Base-by-base conservation (phyloP, 2,888 invertebrate species). In the Petrolisthes manimaculis region DNA sequence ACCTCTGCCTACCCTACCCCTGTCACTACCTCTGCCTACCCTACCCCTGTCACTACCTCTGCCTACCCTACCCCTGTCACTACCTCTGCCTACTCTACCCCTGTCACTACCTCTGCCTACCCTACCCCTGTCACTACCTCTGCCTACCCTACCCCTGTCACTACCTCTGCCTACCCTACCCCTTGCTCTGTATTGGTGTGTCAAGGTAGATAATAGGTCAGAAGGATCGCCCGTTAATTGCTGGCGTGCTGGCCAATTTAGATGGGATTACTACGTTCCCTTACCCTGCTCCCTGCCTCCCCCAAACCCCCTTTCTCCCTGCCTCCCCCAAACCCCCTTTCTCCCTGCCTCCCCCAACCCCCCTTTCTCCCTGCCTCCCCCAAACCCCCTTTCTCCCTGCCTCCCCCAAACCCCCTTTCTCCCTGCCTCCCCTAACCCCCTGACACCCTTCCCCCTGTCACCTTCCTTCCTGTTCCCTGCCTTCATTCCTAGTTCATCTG, bases 161-260 rank as follows among this genome's bases (percentile, higher is more conserved):
- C 61, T 61, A 12, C 61, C 61, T 18, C 61, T 61, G 12, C 61
- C 61, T 61, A 9, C 61, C 61, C 61, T 61, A 9, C 61, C 61
- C 74, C 67, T 21, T 14, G 3, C 37, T 69, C 21, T 56, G 82
- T 86, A 86, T 82, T 82, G 86, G 67, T 77, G 86, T 77, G 86
- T 75, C 86, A 87, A 87, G 83, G 86, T 86, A 87, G 86, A 87
- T 87, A 87, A 87, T 87, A 87, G 86, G 86, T 87, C 78, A 83
- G 86, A 71, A 83, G 86, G 86, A 83, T 87, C 78, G 86, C 21
- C 86, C 83, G 82, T 82, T 86, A 86, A 86, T 86, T 86, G 83
- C 86, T 24, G 86, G 78, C 77, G 80, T 77, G 83, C 83, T 77
- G 86, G 37, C 86, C 86, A 86, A 86, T 86, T 86, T 86, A 83